Conservation (phyloP, 2,113 vertebrate genomes). For the Terrapene triunguis region DNA sequence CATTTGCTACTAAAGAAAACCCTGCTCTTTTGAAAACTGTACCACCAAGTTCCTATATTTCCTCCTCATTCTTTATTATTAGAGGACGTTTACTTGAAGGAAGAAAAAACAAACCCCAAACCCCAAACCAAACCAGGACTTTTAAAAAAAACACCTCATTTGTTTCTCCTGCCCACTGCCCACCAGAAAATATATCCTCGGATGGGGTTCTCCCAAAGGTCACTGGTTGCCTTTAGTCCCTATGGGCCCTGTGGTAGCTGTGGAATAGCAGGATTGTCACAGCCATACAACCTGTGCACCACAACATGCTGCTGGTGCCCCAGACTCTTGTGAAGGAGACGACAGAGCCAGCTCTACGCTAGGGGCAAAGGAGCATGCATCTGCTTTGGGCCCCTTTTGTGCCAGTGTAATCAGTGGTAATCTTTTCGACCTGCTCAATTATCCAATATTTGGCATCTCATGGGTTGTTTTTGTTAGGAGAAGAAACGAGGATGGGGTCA, state of each 20-base stretch:
- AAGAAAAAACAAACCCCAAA: not conserved
- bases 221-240: not conserved
- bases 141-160: no score
- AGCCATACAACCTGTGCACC: not conserved
- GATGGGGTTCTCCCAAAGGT: not conserved
- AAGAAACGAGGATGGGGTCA: not conserved
- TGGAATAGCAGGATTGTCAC: no score
- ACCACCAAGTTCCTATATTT: not conserved
- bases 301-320: not conserved
- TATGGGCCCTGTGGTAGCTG: no score
- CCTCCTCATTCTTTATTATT: not conserved
- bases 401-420: no score
- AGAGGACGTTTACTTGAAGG: not conserved
- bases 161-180: no score
- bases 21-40: not conserved
- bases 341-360: not conserved
- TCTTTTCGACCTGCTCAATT: not conserved
- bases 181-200: not conserved
- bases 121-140: not conserved
- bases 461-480: not conserved
- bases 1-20: not conserved
- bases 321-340: not conserved
- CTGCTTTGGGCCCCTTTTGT: not conserved
- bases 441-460: not conserved
- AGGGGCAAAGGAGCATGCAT: not conserved